A percentile compares a stretch with the other conserved stretches of the same genome.
These are phyloP conservation scores for Orthosia incerta DNA, from an alignment of 2,888 invertebrate genomes.

Conservation along the genomic window DNA sequence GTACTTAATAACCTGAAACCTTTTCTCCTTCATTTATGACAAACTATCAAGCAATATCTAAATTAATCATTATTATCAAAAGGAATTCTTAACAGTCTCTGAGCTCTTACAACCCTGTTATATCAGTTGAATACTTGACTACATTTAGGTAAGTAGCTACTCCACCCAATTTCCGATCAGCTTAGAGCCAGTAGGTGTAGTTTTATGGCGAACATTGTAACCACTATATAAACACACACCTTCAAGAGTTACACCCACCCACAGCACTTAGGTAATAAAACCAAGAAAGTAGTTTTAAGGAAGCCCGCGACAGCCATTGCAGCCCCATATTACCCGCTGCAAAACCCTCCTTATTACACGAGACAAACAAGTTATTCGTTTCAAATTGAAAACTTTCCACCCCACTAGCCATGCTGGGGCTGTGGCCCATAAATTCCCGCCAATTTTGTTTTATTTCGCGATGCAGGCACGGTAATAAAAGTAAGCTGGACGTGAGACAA, in stretches of 20 bases:
- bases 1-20: too few relatives aligned
- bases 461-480: constrained; percentile 91
- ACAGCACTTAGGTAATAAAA: constrained; percentile 89
- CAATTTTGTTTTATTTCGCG: constrained; percentile 91
- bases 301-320: constrained; percentile 88
- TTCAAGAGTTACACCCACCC: constrained; percentile 79
- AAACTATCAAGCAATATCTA: too few relatives aligned
- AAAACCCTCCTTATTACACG: constrained; percentile 89
- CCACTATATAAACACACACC: constrained; percentile 70
- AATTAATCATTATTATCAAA: background rate
- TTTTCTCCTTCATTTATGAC: background rate
- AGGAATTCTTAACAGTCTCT: background rate
- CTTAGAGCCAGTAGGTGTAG: constrained; percentile 49
- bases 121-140: background rate
- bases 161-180: constrained; percentile 56
- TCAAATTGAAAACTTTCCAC: constrained; percentile 91
- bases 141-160: constrained; percentile 41
- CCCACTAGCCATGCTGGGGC: constrained; percentile 88
- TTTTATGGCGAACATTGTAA: constrained; percentile 68
- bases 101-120: background rate
- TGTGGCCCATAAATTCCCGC: constrained; percentile 90
- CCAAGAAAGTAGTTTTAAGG: constrained; percentile 90
- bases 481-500: constrained; percentile 91
- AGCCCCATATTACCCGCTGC: constrained; percentile 86
- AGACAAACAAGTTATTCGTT: constrained; percentile 91